These are phyloP conservation scores for Brenthis hecate DNA, from an alignment of 2,888 invertebrate species.

Conservation along the genomic window DNA sequence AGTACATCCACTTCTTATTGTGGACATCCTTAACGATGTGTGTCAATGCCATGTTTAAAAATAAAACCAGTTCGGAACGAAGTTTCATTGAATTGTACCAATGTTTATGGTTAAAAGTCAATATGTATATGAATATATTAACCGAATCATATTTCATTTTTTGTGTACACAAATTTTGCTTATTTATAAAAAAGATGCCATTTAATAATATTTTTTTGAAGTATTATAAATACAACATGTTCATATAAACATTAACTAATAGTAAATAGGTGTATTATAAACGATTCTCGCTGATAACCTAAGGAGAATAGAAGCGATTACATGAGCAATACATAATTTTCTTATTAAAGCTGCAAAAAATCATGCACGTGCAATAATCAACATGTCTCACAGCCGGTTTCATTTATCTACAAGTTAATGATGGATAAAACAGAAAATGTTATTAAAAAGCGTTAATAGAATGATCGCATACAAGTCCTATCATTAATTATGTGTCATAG, in stretches of 20 bases:
- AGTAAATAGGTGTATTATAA: no score
- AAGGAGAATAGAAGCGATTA: no score
- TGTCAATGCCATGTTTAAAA: constrained; percentile 42
- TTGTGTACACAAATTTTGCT: not conserved
- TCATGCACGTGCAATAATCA: constrained; percentile 13
- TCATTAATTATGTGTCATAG: constrained; percentile 61
- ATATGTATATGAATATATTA: not conserved
- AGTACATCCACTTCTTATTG: constrained; percentile 69
- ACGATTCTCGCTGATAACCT: no score
- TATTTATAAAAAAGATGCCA: not conserved
- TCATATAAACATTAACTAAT: not conserved
- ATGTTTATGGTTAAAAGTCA: constrained; percentile 9
- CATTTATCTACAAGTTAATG: constrained; percentile 26
- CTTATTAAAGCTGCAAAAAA: no score
- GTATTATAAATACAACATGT: no score
- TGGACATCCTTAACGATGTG: constrained; percentile 38
- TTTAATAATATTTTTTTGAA: no score
- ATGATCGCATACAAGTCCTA: constrained; percentile 38
- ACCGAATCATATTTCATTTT: not conserved
- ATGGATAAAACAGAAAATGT: constrained; percentile 27
- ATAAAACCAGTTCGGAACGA: constrained; percentile 23
- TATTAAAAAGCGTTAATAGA: constrained; percentile 39
- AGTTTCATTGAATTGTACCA: constrained; percentile 12
- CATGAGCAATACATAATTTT: no score
- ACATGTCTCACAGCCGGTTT: constrained; percentile 13